Evolutionary conservation across 2,113 vertebrate species (phyloP).

Genomic region (Leucopsar rothschildi): DNA sequence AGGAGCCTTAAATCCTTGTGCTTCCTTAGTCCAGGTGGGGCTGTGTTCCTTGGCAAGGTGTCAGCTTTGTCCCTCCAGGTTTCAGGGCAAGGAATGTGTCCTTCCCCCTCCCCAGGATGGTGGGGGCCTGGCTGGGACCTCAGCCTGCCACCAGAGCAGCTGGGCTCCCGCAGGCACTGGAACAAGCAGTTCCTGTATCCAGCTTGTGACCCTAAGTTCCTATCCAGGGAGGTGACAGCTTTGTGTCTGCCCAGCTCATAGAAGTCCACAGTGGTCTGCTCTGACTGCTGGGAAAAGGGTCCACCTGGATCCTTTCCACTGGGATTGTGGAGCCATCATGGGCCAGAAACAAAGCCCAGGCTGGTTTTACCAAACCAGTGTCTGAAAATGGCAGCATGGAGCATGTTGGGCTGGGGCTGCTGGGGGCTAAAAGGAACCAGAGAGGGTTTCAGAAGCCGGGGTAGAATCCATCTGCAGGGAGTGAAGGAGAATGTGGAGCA

Average conservation of each 20-base stretch:
- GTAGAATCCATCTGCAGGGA: neutral
- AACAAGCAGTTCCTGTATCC: neutral
- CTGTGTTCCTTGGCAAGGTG: neutral
- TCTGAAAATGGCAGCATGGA: neutral
- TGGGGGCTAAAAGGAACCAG: neutral
- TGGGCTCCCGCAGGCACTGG: neutral
- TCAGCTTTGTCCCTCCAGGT: neutral
- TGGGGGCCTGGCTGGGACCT: neutral
- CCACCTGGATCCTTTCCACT: neutral
- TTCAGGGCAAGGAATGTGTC: neutral
- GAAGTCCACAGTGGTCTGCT: neutral
- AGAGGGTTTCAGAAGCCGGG: neutral
- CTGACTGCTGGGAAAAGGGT: neutral
- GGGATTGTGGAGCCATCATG: neutral
- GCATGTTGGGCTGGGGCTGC: neutral
- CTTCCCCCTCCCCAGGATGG: neutral
- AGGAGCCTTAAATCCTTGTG: neutral
- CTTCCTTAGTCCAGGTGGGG: neutral
- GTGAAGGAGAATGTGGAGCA: neutral
- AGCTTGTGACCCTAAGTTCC: neutral
- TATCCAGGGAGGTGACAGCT: neutral
- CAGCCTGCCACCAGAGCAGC: neutral
- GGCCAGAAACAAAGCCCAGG: neutral
- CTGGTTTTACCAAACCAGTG: neutral
- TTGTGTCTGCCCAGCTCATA: accelerated